Conservation (phyloP, 1,140 invertebrate species). For the Ceratina australensis region DNA sequence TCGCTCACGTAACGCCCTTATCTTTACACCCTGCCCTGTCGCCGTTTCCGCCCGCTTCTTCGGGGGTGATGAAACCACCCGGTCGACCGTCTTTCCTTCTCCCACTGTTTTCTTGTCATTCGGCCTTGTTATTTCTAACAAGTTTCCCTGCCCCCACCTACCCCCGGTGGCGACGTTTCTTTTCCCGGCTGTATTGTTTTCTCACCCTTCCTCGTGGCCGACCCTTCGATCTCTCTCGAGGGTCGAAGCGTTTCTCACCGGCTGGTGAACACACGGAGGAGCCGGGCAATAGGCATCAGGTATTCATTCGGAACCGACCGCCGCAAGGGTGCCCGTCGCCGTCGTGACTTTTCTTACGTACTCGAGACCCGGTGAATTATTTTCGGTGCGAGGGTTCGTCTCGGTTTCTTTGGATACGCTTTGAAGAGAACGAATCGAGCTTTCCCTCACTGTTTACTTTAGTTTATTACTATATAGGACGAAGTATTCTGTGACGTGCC, state of each 20-base stretch:
- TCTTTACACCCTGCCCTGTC: constrained; percentile 64
- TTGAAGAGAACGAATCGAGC: neutral
- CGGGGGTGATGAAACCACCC: constrained; percentile 35
- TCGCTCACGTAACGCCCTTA: constrained; percentile 75
- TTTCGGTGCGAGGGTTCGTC: neutral
- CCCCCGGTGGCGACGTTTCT: constrained; percentile 9
- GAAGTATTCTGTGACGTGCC: too few relatives aligned
- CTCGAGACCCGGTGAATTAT: neutral
- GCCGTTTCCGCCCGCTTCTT: constrained; percentile 2
- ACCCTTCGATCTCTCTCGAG: constrained; percentile 52
- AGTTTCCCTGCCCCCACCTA: constrained; percentile 48
- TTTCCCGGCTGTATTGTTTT: constrained; percentile 42
- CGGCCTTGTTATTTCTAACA: constrained; percentile 68
- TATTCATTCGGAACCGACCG: constrained; percentile 17
- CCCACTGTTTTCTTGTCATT: constrained; percentile 71
- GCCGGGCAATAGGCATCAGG: constrained; percentile 33
- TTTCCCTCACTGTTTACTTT: neutral
- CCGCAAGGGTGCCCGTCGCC: neutral
- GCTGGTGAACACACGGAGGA: neutral
- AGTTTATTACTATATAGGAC: neutral
- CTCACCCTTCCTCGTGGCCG: constrained; percentile 27
- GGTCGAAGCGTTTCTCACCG: constrained; percentile 34
- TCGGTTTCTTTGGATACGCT: neutral
- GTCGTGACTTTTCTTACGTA: neutral
- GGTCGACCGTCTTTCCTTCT: constrained; percentile 52